Evolutionary conservation across 1,140 invertebrate genomes (phyloP).

Genomic region (Halyomorpha halys): DNA sequence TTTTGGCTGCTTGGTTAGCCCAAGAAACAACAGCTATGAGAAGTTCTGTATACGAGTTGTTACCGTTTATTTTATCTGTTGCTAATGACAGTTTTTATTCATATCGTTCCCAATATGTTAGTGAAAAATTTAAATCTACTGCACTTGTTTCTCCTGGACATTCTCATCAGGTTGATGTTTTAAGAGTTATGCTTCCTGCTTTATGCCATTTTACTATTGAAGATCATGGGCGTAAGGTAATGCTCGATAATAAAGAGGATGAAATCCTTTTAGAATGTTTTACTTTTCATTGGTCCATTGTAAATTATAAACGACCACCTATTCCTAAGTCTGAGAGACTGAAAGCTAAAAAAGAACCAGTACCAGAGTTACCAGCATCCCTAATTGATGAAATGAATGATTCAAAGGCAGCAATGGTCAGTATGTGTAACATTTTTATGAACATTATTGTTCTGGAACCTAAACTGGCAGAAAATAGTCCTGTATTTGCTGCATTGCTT

Average conservation of each 20-base stretch:
- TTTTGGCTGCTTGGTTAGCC: slow-evolving; percentile 76
- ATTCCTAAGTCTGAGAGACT: slow-evolving; percentile 64
- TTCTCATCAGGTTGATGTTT: slow-evolving; percentile 54
- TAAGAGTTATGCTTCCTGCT: slow-evolving; percentile 72
- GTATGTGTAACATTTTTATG: slow-evolving; percentile 84
- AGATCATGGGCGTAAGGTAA: slow-evolving; percentile 69
- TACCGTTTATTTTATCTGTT: slow-evolving; percentile 66
- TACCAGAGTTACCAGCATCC: slow-evolving; percentile 58
- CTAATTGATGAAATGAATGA: slow-evolving; percentile 70
- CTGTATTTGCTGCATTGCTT: slow-evolving; percentile 63
- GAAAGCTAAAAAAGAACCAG: slow-evolving; percentile 59
- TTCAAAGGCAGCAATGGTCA: slow-evolving; percentile 68
- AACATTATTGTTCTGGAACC: slow-evolving; percentile 80
- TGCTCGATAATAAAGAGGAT: slow-evolving; percentile 67
- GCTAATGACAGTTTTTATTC: slow-evolving; percentile 74
- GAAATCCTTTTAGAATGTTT: slow-evolving; percentile 68
- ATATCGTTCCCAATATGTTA: slow-evolving; percentile 35
- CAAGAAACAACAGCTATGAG: slow-evolving; percentile 85
- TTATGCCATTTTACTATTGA: slow-evolving; percentile 84
- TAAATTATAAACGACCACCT: slow-evolving; percentile 71
- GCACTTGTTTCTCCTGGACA: slow-evolving; percentile 46
- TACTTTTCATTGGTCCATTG: slow-evolving; percentile 74
- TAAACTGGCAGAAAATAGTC: slow-evolving; percentile 63
- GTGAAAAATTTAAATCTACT: slow-evolving; percentile 41
- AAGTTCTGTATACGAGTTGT: slow-evolving; percentile 62